Evolutionary conservation across 2,797 vertebrate species (phyloP), one percentile per base, ranked within the genome.

Genomic region (Sebastes oblongus): DNA sequence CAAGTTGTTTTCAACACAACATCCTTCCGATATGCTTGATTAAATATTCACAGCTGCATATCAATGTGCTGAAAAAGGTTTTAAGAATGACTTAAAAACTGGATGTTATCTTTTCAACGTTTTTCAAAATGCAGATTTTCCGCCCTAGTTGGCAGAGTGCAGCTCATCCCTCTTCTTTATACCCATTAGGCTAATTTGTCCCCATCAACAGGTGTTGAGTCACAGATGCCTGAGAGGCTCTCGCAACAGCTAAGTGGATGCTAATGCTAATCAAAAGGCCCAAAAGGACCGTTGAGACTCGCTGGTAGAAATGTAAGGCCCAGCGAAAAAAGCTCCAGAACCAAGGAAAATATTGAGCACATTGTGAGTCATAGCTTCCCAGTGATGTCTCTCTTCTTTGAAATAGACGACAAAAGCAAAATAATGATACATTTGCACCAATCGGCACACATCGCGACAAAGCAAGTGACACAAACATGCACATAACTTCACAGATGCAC

Each of bases 221-320:
- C 86, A 82, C 62, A 79, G 70, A 82, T 52, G 75, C 75, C 84
- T 60, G 61, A 87, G 85, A 90, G 91, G 55, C 86, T 80, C 80
- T 90, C 30, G 16, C 59, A 65, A 39, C 81, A 86, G 84, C 80
- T 75, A 86, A 91, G 88, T 92, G 89, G 85, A 90, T 77, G 86
- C 82, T 88, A 93, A 90, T 86, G 82, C 82, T 88, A 88, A 92
- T 92, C 82, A 89, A 52, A 82, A 89, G 75, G 66, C 72, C 69
- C 66, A 67, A 84, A 84, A 89, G 81, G 74, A 86, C 81, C 82
- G 75, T 82, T 55, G 77, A 91, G 86, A 80, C 67, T 60, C 46
- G 8, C 66, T 60, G 73, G 58, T 32, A 66, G 85, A 81, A 79
- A 88, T 88, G 68, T 87, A 54, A 82, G 56, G 70, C 84, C 42